Evolutionary conservation across 2,113 vertebrate genomes (phyloP).

Genomic region (Pedionomus torquatus): DNA sequence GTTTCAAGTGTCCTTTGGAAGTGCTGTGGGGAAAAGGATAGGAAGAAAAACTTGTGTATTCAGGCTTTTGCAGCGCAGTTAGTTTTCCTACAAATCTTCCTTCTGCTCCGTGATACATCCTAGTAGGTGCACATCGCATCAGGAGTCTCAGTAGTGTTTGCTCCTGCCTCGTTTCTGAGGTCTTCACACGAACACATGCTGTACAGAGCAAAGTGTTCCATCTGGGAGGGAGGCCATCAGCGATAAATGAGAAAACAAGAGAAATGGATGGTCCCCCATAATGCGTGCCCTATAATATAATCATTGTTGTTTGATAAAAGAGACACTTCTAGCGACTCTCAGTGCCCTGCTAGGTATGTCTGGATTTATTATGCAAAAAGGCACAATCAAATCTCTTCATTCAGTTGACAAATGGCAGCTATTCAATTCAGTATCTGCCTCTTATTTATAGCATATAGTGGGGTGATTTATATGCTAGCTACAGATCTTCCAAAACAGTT

Average conservation of each 20-base stretch:
- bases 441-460: constrained; percentile 72
- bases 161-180: not conserved
- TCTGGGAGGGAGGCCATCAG: constrained; percentile 33
- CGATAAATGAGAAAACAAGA: constrained; percentile 66
- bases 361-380: constrained; percentile 69
- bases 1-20: not conserved
- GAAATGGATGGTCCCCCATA: constrained; percentile 57
- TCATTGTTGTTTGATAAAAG: constrained; percentile 65
- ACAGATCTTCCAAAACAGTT: constrained; percentile 69
- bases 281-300: constrained; percentile 54
- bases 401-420: constrained; percentile 75
- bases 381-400: constrained; percentile 73
- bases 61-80: not conserved
- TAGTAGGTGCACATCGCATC: accelerated
- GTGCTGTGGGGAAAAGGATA: accelerated
- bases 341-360: constrained; percentile 46
- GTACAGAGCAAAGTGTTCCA: not conserved
- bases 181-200: not conserved
- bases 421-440: constrained; percentile 70
- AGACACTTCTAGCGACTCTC: constrained; percentile 46
- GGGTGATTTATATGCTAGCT: constrained; percentile 72
- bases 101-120: not conserved
- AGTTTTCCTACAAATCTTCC: not conserved
- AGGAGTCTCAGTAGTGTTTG: not conserved
- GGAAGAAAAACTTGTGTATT: not conserved